Conservation (phyloP, 2,113 vertebrate genomes). For the Alexandromys fortis region DNA sequence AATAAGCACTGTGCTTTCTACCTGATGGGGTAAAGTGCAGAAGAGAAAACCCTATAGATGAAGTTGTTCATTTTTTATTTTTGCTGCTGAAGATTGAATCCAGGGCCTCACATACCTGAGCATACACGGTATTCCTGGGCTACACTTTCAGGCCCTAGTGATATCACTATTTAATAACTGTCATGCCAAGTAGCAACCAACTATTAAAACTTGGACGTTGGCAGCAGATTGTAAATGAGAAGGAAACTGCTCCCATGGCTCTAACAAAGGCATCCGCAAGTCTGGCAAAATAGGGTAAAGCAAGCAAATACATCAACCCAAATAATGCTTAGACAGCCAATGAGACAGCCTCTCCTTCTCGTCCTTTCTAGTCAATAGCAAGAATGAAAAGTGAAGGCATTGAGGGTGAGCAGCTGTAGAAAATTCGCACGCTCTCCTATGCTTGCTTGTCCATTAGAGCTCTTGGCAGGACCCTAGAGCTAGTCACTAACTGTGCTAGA, state of each 20-base stretch:
- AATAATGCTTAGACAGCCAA: neutral
- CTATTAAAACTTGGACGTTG: neutral
- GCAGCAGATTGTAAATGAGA: conserved; percentile 9
- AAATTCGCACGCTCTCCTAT: neutral
- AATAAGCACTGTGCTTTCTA: neutral
- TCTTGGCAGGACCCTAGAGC: neutral
- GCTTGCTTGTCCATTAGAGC: neutral
- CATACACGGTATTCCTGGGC: neutral
- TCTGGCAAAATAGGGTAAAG: conserved; percentile 9
- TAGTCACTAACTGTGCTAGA: conserved; percentile 5
- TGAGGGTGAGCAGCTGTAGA: neutral
- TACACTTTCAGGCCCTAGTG: neutral
- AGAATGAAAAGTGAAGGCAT: neutral
- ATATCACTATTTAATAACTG: neutral
- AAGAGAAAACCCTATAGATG: neutral
- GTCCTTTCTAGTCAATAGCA: neutral
- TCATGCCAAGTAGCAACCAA: neutral
- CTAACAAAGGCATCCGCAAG: neutral
- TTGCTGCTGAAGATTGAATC: neutral
- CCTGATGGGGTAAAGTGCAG: neutral
- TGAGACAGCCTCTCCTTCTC: neutral
- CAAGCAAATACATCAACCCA: neutral
- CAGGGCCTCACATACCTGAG: neutral
- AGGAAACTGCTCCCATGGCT: neutral
- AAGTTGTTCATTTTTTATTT: neutral